Conservation (phyloP, 2,888 invertebrate species). For the Phasia obesa region DNA sequence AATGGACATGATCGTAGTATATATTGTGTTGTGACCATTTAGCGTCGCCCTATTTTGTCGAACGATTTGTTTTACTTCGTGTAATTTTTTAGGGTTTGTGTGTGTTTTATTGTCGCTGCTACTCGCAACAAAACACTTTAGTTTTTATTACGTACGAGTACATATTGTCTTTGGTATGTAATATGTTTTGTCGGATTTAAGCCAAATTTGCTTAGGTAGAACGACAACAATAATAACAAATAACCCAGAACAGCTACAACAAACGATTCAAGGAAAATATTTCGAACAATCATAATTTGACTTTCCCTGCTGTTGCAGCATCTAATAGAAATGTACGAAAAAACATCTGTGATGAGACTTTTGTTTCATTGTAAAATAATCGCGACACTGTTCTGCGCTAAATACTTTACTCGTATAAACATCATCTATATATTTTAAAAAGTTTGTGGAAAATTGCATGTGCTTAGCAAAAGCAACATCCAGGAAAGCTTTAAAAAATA, state of each 20-base stretch:
- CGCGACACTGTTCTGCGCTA: no score
- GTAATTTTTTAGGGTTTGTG: constrained; percentile 60
- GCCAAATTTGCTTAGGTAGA: constrained; percentile 5
- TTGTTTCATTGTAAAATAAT: no score
- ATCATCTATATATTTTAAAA: no score
- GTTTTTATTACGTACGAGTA: constrained; percentile 28
- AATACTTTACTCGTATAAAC: no score
- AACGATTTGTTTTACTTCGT: constrained; percentile 73
- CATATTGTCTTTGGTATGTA: not conserved
- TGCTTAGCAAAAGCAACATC: no score
- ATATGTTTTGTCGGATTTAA: not conserved
- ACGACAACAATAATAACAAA: constrained; percentile 32
- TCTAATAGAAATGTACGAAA: constrained; percentile 44
- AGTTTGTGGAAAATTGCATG: no score
- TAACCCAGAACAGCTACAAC: constrained; percentile 17
- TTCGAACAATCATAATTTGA: constrained; percentile 15
- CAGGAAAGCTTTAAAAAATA: no score
- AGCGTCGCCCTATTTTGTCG: constrained; percentile 72
- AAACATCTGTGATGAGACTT: no score
- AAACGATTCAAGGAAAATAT: constrained; percentile 23
- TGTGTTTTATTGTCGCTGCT: constrained; percentile 64
- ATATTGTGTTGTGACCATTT: constrained; percentile 55
- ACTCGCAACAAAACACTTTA: constrained; percentile 72
- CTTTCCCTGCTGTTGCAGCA: not conserved
- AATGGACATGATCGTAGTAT: constrained; percentile 11